A percentile compares a stretch with the other conserved stretches of the same genome.
phyloP scores from a whole-genome alignment of 2,888 invertebrate genomes.

The Beris morrisii region DNA sequence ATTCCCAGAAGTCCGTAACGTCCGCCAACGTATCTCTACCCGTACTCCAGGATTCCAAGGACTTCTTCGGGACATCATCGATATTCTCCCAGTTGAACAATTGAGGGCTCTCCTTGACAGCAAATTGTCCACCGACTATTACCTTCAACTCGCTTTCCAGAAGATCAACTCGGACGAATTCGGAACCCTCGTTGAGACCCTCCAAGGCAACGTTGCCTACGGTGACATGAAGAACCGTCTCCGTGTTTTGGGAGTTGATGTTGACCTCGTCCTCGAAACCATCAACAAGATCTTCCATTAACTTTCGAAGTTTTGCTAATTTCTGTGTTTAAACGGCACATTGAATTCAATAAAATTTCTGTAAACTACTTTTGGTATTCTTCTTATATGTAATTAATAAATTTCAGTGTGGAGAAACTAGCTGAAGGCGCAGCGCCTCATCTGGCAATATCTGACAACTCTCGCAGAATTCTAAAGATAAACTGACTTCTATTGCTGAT shows the following conservation, averaged over 20 bases:
- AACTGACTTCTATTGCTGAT: too few species aligned
- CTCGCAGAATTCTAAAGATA: too few species aligned
- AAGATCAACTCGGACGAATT: constrained; percentile 35
- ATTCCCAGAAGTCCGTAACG: constrained; percentile 17
- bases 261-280: constrained; percentile 28
- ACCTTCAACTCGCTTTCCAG: constrained; percentile 24
- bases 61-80: constrained; percentile 27
- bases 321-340: too few species aligned
- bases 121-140: constrained; percentile 30
- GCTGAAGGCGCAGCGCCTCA: too few species aligned
- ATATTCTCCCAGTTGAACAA: constrained; percentile 27
- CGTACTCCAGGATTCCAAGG: constrained; percentile 24
- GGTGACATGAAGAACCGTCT: constrained; percentile 17
- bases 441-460: too few species aligned
- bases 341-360: too few species aligned
- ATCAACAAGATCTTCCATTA: constrained; percentile 25
- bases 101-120: constrained; percentile 23
- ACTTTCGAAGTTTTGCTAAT: too few species aligned
- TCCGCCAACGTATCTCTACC: background rate
- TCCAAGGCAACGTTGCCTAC: constrained; percentile 24
- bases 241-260: constrained; percentile 27
- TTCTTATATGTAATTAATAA: too few species aligned
- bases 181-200: constrained; percentile 22
- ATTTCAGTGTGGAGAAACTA: too few species aligned
- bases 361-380: too few species aligned